phyloP scores from a whole-genome alignment of 2,888 invertebrate species.

The Apodemia hepburni region DNA sequence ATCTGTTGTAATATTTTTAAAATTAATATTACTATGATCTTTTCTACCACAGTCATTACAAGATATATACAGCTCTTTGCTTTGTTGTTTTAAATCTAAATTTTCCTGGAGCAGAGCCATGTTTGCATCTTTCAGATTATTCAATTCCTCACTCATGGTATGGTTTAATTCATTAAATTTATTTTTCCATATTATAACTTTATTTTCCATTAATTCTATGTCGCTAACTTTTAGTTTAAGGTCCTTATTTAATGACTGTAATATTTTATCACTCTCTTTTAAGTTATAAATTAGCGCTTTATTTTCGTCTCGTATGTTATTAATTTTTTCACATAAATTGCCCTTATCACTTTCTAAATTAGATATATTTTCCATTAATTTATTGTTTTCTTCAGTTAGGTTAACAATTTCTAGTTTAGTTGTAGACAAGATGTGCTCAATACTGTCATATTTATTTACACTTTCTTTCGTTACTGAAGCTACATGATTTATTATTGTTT shows the following conservation, averaged over 20 bases:
- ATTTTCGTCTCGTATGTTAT: constrained; percentile 39
- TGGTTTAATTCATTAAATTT: constrained; percentile 38
- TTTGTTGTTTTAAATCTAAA: not conserved
- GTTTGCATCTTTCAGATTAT: not conserved
- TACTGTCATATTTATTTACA: constrained; percentile 31
- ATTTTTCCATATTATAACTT: constrained; percentile 45
- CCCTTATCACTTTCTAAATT: constrained; percentile 38
- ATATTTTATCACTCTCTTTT: constrained; percentile 37
- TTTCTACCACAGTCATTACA: not conserved
- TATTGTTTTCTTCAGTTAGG: constrained; percentile 41
- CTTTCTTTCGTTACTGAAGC: constrained; percentile 34
- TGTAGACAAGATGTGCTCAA: constrained; percentile 35
- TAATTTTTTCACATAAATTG: constrained; percentile 36
- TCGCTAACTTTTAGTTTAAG: constrained; percentile 46
- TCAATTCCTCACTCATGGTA: not conserved
- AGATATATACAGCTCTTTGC: not conserved
- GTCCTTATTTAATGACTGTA: constrained; percentile 45
- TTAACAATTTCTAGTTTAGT: constrained; percentile 41
- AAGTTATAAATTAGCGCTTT: constrained; percentile 41
- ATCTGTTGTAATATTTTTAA: not conserved
- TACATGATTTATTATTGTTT: constrained; percentile 42
- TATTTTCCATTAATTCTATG: constrained; percentile 46
- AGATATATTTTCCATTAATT: constrained; percentile 37
- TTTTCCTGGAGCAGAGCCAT: constrained; percentile 24
- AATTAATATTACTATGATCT: not conserved